Evolutionary conservation across 1,140 invertebrate species (phyloP), one percentile per base, ranked within the genome.

Genomic region (Zaprionus nigranus): DNA sequence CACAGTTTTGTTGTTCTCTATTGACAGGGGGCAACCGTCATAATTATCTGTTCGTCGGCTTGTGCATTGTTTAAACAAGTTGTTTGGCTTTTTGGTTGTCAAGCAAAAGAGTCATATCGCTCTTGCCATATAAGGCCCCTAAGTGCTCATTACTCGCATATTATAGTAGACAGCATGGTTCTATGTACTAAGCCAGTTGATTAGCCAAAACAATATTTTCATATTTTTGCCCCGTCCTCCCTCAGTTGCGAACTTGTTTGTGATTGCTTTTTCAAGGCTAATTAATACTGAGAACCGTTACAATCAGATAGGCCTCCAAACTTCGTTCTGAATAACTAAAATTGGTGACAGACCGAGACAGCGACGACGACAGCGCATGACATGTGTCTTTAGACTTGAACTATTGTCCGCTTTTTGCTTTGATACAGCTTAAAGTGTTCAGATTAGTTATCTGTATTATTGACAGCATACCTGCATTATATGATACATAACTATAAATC

Each of bases 241-340:
- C 61, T 0, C 43, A 4, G 11, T 2, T 5, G 49, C 36, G n/a
- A 54, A 36, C 34, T 40, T 13, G 22, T 22, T 17, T 36, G 12
- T 36, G 9, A 20, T 59, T 38, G 28, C 26, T 36, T 70, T 59
- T 81, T 75, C 74, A 79, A 73, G 77, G 58, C 54, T 83, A 80
- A 88, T 87, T 88, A 84, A 81, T 81, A 46, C 38, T 28, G 26
- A 73, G 53, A 64, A 58, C 83, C 65, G 83, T 78, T 88, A 81
- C 12, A 59, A 60, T 58, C 59, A 51, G 46, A 43, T 36, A 49
- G 28, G n/a, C 20, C 60, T 46, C 66, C 57, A 78, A 63, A 56
- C 22, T 22, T 51, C 46, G 59, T 57, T 40, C 60, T 74, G 17
- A 71, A 61, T 76, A 63, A 51, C 56, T 68, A 40, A 30, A 63